phyloP scores from a whole-genome alignment of 2,888 invertebrate species.

The Aphidius colemani region DNA sequence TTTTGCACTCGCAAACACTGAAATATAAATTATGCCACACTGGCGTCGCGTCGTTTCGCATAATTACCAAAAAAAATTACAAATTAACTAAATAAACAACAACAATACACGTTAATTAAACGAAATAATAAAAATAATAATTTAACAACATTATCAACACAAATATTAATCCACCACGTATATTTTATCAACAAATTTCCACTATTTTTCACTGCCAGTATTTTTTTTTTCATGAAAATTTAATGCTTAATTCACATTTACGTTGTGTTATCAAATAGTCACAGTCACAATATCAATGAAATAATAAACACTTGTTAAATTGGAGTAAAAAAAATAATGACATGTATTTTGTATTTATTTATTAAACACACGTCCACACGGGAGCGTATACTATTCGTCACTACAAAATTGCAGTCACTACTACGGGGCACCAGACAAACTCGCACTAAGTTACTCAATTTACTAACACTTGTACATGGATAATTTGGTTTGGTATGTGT shows the following conservation, averaged over 20 bases:
- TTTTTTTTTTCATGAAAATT: no score
- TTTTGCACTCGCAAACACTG: conserved; percentile 27
- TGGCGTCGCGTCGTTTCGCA: conserved; percentile 27
- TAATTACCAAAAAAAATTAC: conserved; percentile 10
- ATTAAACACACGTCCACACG: conserved; percentile 22
- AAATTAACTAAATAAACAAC: not conserved
- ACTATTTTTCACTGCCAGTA: no score
- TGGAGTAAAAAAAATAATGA: not conserved
- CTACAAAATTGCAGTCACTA: conserved; percentile 15
- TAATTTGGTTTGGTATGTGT: no score
- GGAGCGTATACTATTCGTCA: conserved; percentile 30
- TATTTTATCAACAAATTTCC: no score
- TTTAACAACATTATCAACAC: not conserved
- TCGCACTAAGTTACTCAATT: no score
- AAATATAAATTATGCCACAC: conserved; percentile 15
- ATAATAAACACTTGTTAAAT: not conserved
- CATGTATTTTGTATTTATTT: not conserved
- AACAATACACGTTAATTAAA: not conserved
- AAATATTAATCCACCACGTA: no score
- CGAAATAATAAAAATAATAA: not conserved
- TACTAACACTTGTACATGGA: no score
- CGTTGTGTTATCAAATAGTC: no score
- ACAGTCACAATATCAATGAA: not conserved
- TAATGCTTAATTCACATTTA: no score
- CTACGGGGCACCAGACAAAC: not conserved